phyloP scores from a whole-genome alignment of 2,797 vertebrate species.

The Prionace glauca region DNA sequence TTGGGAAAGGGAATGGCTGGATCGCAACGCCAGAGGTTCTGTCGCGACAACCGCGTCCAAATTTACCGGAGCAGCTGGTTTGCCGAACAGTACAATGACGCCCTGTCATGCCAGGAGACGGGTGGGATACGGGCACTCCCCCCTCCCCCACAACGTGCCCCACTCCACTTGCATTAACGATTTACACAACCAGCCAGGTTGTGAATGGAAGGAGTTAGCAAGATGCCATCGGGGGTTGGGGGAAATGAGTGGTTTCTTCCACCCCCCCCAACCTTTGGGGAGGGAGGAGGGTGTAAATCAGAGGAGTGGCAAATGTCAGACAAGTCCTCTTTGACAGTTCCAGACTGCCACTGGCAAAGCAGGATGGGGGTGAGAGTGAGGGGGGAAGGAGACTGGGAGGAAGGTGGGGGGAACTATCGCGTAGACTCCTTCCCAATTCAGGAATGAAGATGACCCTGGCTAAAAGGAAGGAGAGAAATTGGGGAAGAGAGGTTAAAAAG shows the following conservation, averaged over 20 bases:
- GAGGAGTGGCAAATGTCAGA: background rate
- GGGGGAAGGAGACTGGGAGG: constrained; percentile 15
- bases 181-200: background rate
- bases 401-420: constrained; percentile 29
- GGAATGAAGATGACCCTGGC: background rate
- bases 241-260: background rate
- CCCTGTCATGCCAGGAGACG: background rate
- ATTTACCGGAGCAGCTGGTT: background rate
- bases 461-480: background rate
- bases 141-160: background rate
- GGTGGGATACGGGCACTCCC: background rate
- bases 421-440: too few relatives aligned
- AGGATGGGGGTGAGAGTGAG: constrained; percentile 39
- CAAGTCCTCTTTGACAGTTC: background rate
- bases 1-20: too few relatives aligned
- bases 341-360: constrained; percentile 20
- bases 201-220: background rate
- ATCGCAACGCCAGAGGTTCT: background rate
- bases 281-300: background rate
- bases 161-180: background rate
- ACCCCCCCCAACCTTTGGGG: background rate
- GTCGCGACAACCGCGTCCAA: background rate
- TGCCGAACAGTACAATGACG: background rate
- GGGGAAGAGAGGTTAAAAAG: background rate
- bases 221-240: background rate